Evolutionary conservation across 2,113 vertebrate genomes (phyloP).

Genomic region (Cyprinodon variegatus): DNA sequence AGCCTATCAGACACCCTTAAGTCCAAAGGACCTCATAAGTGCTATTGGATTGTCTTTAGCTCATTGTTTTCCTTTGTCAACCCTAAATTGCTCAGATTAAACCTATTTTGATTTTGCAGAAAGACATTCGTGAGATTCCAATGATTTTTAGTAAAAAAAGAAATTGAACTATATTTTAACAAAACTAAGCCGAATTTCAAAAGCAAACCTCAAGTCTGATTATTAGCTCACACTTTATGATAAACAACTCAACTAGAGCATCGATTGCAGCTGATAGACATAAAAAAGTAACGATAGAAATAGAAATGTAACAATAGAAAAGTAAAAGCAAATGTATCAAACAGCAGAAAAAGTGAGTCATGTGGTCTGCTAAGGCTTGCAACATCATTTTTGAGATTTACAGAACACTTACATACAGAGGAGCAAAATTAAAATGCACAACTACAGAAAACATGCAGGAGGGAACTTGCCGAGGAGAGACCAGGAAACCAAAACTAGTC

Average conservation of each 20-base stretch:
- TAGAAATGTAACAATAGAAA: not conserved
- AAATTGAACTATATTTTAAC: not conserved
- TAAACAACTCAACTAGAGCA: too few relatives aligned
- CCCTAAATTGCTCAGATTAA: not conserved
- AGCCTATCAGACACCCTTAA: not conserved
- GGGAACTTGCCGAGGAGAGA: not conserved
- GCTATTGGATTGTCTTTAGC: not conserved
- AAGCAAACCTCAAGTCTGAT: not conserved
- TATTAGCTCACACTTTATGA: not conserved
- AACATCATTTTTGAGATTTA: not conserved
- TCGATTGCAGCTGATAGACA: too few relatives aligned
- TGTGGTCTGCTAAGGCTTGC: not conserved
- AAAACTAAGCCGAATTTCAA: not conserved
- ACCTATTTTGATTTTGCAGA: not conserved
- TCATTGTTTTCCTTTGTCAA: not conserved
- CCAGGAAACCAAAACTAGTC: not conserved
- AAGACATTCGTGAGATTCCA: not conserved
- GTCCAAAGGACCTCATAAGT: not conserved
- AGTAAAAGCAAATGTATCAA: not conserved
- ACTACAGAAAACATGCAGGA: not conserved
- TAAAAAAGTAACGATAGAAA: not conserved
- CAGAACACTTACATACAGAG: not conserved
- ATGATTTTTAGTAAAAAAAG: not conserved
- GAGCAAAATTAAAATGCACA: not conserved
- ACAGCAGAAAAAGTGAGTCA: not conserved